These are phyloP conservation scores for Neotoma lepida DNA, from an alignment of 2,113 vertebrate genomes.

Conservation along the genomic window DNA sequence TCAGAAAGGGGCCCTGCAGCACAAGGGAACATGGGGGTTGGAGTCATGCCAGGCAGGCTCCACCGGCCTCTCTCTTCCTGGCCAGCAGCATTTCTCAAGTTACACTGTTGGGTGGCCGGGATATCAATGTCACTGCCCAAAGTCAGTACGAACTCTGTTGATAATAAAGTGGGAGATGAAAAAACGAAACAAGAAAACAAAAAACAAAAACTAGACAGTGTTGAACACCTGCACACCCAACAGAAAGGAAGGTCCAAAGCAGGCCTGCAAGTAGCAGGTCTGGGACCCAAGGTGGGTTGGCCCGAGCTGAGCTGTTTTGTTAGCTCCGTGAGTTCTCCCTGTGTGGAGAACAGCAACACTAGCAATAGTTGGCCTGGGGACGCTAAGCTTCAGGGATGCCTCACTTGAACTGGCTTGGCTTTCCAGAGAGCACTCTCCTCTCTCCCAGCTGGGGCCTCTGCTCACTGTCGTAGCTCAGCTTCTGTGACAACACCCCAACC, in stretches of 20 bases:
- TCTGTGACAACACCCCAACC: background rate
- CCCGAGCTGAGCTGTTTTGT: rapidly evolving
- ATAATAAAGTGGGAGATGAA: background rate
- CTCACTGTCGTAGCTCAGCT: background rate
- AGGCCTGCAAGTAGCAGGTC: background rate
- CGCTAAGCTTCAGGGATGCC: background rate
- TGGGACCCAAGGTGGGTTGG: background rate
- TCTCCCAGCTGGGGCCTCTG: too few species aligned
- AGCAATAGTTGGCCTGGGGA: background rate
- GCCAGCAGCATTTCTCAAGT: background rate
- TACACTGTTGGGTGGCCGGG: background rate
- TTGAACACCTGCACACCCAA: background rate
- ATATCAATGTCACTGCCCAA: background rate
- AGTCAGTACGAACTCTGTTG: background rate
- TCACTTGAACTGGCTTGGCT: background rate
- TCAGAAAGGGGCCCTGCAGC: background rate
- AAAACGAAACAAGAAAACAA: background rate
- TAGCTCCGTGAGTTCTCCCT: rapidly evolving
- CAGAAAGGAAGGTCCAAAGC: background rate
- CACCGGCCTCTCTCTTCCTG: background rate
- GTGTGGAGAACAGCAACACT: too few species aligned
- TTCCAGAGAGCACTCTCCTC: rapidly evolving
- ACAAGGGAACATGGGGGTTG: rapidly evolving
- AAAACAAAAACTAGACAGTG: background rate
- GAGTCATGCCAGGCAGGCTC: background rate